phyloP scores from a whole-genome alignment of 1,140 invertebrate genomes.

The Leptinotarsa undecemlineata region DNA sequence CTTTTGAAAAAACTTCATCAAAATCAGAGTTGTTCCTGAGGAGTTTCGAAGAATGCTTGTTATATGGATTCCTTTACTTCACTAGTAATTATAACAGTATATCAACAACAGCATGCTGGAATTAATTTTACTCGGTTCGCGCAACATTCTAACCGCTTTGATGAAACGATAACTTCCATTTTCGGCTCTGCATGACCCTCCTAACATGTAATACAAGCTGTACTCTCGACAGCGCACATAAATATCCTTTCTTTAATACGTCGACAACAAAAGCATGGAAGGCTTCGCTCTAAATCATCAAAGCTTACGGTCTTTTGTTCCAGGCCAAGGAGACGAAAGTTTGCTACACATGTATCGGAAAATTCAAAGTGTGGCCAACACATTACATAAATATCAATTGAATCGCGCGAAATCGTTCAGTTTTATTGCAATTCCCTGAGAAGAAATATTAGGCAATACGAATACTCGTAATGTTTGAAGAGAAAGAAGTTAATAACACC shows the following conservation, averaged over 20 bases:
- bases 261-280: constrained; percentile 1
- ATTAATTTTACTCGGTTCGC: too few species aligned
- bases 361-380: background rate
- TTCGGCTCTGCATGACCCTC: background rate
- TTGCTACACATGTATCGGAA: background rate
- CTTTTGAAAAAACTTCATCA: too few species aligned
- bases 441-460: background rate
- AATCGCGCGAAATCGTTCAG: background rate
- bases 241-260: constrained; percentile 2
- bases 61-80: too few species aligned
- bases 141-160: too few species aligned
- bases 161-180: background rate
- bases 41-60: too few species aligned
- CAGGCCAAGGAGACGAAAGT: background rate
- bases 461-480: background rate
- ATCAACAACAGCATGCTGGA: too few species aligned
- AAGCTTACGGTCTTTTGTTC: background rate
- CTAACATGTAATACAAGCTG: background rate
- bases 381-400: background rate
- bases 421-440: background rate
- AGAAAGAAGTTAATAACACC: too few species aligned
- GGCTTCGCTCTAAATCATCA: background rate
- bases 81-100: too few species aligned
- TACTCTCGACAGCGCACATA: background rate
- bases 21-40: too few species aligned